Evolutionary conservation across 2,888 invertebrate species (phyloP).

Genomic region (Meta bourneti): DNA sequence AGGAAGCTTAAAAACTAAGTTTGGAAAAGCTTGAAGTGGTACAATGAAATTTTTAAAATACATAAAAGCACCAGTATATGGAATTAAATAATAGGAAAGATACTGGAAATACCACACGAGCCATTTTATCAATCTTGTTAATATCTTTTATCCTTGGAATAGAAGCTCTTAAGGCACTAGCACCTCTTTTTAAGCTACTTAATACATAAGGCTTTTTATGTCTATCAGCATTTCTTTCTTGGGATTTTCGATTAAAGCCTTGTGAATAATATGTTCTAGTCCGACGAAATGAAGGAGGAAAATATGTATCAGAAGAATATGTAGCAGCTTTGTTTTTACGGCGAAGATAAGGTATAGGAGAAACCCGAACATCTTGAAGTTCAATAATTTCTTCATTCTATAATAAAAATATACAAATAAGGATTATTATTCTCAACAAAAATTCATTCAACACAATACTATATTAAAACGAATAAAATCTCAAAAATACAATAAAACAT

Average conservation of each 20-base stretch:
- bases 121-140: slow-evolving; percentile 98
- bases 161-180: slow-evolving; percentile 90
- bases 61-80: slow-evolving; percentile 97
- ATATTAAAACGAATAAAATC: not conserved
- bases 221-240: slow-evolving; percentile 68
- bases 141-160: slow-evolving; percentile 95
- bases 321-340: slow-evolving; percentile 79
- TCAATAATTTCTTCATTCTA: slow-evolving; percentile 90
- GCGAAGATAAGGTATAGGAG: slow-evolving; percentile 90
- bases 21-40: not conserved
- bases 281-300: slow-evolving; percentile 88
- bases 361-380: slow-evolving; percentile 91
- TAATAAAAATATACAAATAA: slow-evolving; percentile 12
- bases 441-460: not conserved
- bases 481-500: too few species aligned
- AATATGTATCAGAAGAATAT: slow-evolving; percentile 82
- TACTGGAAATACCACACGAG: slow-evolving; percentile 95
- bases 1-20: not conserved
- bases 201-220: slow-evolving; percentile 83
- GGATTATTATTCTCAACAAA: not conserved
- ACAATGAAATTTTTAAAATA: slow-evolving; percentile 80
- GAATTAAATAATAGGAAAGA: slow-evolving; percentile 97
- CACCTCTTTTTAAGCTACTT: slow-evolving; percentile 90
- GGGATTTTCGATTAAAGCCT: slow-evolving; percentile 60
- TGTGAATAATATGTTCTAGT: slow-evolving; percentile 70